Conservation (phyloP, 2,113 vertebrate genomes). For the Rhodinocichla rosea region DNA sequence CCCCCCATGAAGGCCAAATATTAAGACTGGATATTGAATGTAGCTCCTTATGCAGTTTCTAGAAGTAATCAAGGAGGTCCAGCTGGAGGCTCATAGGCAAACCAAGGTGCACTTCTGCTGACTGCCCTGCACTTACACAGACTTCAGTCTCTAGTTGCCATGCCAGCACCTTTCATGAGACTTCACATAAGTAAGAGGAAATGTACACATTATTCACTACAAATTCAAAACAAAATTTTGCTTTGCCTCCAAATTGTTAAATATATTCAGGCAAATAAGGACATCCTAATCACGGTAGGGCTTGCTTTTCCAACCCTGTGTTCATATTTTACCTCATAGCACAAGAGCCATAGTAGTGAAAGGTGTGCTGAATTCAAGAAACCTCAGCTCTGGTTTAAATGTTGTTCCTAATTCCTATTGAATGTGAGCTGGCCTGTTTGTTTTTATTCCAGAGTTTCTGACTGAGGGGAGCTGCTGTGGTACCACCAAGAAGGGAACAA, state of each 20-base stretch:
- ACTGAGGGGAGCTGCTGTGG: background rate
- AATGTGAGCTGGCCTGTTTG: background rate
- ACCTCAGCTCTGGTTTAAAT: background rate
- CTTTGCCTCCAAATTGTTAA: background rate
- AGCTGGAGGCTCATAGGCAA: background rate
- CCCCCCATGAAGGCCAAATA: background rate
- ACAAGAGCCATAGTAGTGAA: background rate
- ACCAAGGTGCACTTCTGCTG: background rate
- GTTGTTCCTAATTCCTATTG: background rate
- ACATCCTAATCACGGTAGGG: background rate
- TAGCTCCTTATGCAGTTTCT: background rate
- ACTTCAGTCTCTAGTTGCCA: background rate
- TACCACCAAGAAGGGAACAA: constrained; percentile 10
- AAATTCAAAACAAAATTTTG: background rate
- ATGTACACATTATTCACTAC: background rate
- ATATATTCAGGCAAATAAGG: background rate
- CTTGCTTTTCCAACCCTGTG: background rate
- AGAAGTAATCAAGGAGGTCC: background rate
- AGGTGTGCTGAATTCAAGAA: background rate
- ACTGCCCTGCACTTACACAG: background rate
- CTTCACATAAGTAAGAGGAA: background rate
- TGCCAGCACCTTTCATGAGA: background rate
- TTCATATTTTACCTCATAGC: background rate
- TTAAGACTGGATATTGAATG: background rate
- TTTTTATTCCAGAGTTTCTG: background rate